A percentile compares a stretch with the other conserved stretches of the same genome.
Conservation (phyloP, 1,140 invertebrate genomes). For the Notospermus geniculatus region DNA sequence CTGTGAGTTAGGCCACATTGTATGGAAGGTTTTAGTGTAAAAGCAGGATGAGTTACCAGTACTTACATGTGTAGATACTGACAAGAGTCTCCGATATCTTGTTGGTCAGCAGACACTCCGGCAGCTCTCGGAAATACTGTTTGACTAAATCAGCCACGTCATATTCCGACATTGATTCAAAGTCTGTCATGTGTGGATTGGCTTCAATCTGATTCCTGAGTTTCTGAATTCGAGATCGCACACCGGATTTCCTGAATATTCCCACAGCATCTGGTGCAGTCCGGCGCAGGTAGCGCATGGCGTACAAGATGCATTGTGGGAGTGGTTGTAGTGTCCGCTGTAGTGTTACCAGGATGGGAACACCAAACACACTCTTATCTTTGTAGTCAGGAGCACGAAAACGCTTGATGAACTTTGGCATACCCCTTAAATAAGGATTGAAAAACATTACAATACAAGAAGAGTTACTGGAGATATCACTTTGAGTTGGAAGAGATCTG, state of each 20-base stretch:
- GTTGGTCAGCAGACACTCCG: constrained; percentile 87
- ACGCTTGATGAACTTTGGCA: constrained; percentile 88
- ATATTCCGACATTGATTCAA: constrained; percentile 81
- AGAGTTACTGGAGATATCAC: no score
- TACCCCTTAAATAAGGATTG: constrained; percentile 59
- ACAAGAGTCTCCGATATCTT: constrained; percentile 94
- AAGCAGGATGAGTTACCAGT: no score
- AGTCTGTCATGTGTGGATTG: constrained; percentile 60
- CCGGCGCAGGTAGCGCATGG: constrained; percentile 77
- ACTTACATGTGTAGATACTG: constrained; percentile 89
- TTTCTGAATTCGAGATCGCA: constrained; percentile 77
- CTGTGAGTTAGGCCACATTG: no score
- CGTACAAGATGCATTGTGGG: constrained; percentile 81
- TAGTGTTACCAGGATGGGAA: constrained; percentile 77
- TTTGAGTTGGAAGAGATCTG: no score
- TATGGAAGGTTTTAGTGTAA: no score
- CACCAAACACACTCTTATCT: constrained; percentile 87
- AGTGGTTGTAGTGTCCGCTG: constrained; percentile 85
- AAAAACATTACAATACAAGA: no score
- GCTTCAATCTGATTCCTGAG: constrained; percentile 77
- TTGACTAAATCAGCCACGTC: constrained; percentile 95
- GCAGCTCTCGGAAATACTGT: constrained; percentile 92
- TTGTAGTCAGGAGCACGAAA: constrained; percentile 83
- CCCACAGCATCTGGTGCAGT: constrained; percentile 87
- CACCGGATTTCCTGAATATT: constrained; percentile 80